Conservation (phyloP, 2,113 vertebrate species). For the Dascyllus trimaculatus region DNA sequence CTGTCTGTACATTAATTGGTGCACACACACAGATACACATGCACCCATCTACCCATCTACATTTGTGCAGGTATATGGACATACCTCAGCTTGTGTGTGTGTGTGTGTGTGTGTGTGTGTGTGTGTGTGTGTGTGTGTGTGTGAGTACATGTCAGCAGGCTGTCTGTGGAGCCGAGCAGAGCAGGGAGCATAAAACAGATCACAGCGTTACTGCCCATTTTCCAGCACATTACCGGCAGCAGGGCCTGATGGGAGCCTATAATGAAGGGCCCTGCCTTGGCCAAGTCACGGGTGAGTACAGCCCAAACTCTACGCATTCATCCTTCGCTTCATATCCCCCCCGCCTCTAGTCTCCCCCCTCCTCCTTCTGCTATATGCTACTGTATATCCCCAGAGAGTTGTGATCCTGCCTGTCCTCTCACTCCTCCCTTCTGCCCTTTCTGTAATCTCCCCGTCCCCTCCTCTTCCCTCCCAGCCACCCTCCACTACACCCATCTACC, state of each 20-base stretch:
- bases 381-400: constrained; percentile 47
- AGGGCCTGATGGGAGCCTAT: constrained; percentile 74
- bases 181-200: constrained; percentile 74
- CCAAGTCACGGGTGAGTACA: constrained; percentile 75
- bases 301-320: constrained; percentile 65
- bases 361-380: constrained; percentile 22
- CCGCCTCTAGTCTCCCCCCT: constrained; percentile 16
- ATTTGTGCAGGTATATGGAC: too few relatives aligned
- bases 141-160: constrained; percentile 26
- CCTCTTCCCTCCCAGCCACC: not conserved
- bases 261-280: constrained; percentile 74
- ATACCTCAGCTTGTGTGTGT: too few relatives aligned
- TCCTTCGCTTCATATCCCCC: constrained; percentile 60
- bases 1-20: not conserved
- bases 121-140: constrained; percentile 13
- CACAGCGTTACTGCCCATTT: constrained; percentile 76
- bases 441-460: constrained; percentile 17
- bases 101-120: constrained; percentile 9
- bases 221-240: constrained; percentile 79
- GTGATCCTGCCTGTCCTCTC: constrained; percentile 39
- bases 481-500: constrained; percentile 14
- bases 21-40: constrained; percentile 12
- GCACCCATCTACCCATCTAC: constrained; percentile 10
- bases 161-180: constrained; percentile 50
- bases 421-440: constrained; percentile 33